Evolutionary conservation across 2,888 invertebrate genomes (phyloP), one percentile per base, ranked within the genome.

Genomic region (Ormyrus labotus): DNA sequence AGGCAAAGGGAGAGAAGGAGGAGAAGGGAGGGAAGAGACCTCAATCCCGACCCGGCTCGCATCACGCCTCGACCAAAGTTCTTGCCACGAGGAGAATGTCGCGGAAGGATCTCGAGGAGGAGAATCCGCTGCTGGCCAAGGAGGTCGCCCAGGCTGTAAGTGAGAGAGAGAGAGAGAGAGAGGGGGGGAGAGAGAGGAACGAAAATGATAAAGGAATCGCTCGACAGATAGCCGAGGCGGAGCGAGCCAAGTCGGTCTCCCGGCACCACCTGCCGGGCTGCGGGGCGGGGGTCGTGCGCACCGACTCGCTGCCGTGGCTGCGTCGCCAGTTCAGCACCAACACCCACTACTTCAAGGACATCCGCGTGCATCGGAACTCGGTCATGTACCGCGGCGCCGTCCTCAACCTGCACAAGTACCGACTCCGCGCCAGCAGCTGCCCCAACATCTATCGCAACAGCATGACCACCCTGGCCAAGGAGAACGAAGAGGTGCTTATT

Each of bases 391-490:
- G 97, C 67, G 96, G 96, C 63, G 96, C 97, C 6, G 95, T 96
- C 92, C 91, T 97, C 78, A 96, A 96, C 89, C 95, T 96, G 78
- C 95, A 95, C 86, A 94, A 95, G 83, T 97, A 97, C 90, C 93
- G 95, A 75, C 91, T 97, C 80, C 93, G 96, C 82, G 97, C 97
- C 0, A 96, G 96, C 3, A 97, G 97, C 64, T 98, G 98, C 89
- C 98, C 98, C 0, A 96, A 98, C 91, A 96, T 98, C 86, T 96
- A 95, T 88, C 93, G 96, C 85, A 96, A 96, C 88, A 96, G 96
- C n/a, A 96, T 96, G 95, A 95, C 96, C 68, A 96, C 96, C 4
- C 93, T 97, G 72, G 94, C 95, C 68, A 94, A 95, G 84, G 95
- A 96, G 87, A 94, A 94, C 87, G 93, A 94, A 88, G 95, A 96